Percentiles rank a stretch among this genome's conserved stretches.
phyloP scores from a whole-genome alignment of 2,888 invertebrate species.

The Polydrusus tereticollis region DNA sequence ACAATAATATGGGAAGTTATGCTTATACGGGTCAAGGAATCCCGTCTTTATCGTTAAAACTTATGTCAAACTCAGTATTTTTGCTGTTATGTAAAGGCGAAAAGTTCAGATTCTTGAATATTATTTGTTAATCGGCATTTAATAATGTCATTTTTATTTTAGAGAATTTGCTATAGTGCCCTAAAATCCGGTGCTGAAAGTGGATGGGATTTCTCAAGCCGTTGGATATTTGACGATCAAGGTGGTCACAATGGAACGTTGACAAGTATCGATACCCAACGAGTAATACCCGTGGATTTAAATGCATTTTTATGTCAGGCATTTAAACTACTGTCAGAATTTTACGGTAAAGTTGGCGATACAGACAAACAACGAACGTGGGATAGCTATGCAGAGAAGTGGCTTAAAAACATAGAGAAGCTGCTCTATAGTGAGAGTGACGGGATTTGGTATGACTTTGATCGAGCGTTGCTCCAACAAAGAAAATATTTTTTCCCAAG shows the following conservation, averaged over 20 bases:
- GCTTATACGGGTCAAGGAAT: no score
- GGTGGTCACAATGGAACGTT: constrained; percentile 73
- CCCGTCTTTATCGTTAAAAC: no score
- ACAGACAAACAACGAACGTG: constrained; percentile 69
- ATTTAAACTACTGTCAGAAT: constrained; percentile 73
- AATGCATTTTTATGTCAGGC: constrained; percentile 83
- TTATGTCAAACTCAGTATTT: no score
- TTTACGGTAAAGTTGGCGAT: constrained; percentile 71
- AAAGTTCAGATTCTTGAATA: no score
- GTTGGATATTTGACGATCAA: constrained; percentile 78
- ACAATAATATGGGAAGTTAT: no score
- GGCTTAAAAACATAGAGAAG: constrained; percentile 74
- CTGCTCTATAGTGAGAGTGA: constrained; percentile 82
- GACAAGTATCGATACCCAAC: constrained; percentile 73
- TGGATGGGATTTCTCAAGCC: constrained; percentile 89
- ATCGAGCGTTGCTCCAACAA: constrained; percentile 70
- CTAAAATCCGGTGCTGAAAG: constrained; percentile 75
- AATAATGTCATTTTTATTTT: constrained; percentile 24
- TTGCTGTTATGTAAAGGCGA: no score
- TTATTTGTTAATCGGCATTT: not conserved
- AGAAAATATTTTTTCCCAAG: constrained; percentile 79
- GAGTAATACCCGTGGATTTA: constrained; percentile 86
- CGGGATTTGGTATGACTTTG: constrained; percentile 85
- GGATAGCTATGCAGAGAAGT: constrained; percentile 69
- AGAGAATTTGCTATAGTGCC: constrained; percentile 54